phyloP scores from a whole-genome alignment of 2,113 vertebrate genomes.

The Hippotragus niger region DNA sequence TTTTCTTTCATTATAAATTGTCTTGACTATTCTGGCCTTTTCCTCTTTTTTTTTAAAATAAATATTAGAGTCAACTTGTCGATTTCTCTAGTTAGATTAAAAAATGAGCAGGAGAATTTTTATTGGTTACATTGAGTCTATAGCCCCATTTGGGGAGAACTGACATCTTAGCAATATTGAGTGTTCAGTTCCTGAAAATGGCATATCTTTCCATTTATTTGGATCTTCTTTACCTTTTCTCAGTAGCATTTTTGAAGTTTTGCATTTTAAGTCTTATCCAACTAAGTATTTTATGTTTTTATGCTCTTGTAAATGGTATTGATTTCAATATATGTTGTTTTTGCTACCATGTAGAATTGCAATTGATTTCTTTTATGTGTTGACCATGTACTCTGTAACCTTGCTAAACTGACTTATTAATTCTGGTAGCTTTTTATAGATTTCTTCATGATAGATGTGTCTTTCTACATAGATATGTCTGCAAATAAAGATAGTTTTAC shows the following conservation, averaged over 20 bases:
- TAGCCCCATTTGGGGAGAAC: background rate
- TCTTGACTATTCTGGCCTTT: background rate
- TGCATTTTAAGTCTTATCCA: background rate
- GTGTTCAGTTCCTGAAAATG: background rate
- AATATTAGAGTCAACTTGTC: background rate
- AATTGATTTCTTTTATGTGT: background rate
- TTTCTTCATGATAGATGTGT: constrained; percentile 3
- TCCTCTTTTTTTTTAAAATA: background rate
- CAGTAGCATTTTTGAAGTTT: background rate
- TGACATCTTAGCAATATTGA: background rate
- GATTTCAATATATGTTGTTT: background rate
- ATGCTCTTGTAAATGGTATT: background rate
- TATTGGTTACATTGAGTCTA: background rate
- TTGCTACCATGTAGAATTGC: background rate
- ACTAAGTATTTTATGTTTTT: constrained; percentile 1
- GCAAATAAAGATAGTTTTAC: background rate
- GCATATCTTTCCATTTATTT: background rate
- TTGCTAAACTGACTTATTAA: background rate
- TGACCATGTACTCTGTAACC: background rate
- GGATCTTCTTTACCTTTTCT: background rate
- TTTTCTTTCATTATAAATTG: background rate
- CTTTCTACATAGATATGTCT: background rate
- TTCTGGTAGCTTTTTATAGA: background rate
- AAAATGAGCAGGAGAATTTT: background rate
- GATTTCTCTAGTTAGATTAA: background rate